Base-by-base conservation (phyloP, 2,113 vertebrate genomes). In the Cyanoderma ruficeps region DNA sequence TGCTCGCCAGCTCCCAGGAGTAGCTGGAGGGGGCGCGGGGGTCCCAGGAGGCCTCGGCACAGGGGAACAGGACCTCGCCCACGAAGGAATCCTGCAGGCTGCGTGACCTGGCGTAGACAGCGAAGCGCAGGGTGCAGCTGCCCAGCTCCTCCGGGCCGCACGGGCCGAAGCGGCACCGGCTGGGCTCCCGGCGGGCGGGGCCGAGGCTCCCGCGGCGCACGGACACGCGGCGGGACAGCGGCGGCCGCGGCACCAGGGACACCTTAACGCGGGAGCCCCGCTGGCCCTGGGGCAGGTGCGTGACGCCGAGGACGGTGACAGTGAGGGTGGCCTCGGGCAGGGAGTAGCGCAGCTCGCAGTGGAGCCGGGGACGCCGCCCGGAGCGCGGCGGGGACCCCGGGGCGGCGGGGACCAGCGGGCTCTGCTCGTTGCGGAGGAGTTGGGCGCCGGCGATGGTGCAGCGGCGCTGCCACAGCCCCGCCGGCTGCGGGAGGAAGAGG, bases 1-100 rank as follows among this genome's bases (percentile, higher is more conserved):
- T 91, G 41, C 97, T 94, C 4, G 61, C 97, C 61, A 98, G 97
- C 71, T 98, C 97, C 83, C 91, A 97, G 37, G 85, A 97, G 86
- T 97, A 98, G 88, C 94, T 95, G 22, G 89, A 90, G 46, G 97
- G 80, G 8, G 28, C 89, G 19, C 96, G 88, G 3, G 95, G 92
- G 33, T 98, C 84, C 98, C 98, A 98, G 35, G 98, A 95, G 55
- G 97, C 83, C 33, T 97, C 96, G 2, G 97, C 92, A 8, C 98
- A 98, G 23, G 97, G 59, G 52, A 99, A 96, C 92, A 98, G 95
- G 78, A 98, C 97, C 79, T 97, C 95, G 2, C 98, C 98, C 56
- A 99, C 53, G 0, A 95, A 94, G 13, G 98, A 95, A 60, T 98
- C 98, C 56, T 97, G 96, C 9, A 98, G 95, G 64, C 98, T 97